A percentile compares a stretch with the other conserved stretches of the same genome.
Evolutionary conservation across 64 coral and sea anemone genomes (phyloP).

Genomic region (Pachyseris speciosa): DNA sequence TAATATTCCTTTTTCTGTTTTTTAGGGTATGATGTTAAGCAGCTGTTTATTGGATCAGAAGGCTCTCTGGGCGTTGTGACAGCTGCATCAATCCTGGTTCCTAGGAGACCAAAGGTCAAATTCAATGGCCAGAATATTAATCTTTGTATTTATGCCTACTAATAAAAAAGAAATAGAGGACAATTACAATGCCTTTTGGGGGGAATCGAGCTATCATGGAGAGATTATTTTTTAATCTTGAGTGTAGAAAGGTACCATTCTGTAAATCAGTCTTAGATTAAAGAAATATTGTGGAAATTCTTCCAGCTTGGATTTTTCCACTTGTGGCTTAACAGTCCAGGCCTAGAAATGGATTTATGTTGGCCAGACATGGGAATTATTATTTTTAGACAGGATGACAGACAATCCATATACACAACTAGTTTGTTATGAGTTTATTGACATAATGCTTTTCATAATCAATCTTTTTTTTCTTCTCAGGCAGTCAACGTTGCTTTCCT

Average conservation of each 20-base stretch:
- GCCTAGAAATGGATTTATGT: too few species aligned
- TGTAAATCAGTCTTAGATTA: too few species aligned
- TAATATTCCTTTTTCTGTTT: conserved; percentile 1
- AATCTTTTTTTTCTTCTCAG: conserved; percentile 1
- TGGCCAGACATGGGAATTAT: too few species aligned
- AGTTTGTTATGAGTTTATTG: background rate
- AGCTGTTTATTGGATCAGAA: conserved; percentile 97
- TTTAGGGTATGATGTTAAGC: conserved; percentile 89
- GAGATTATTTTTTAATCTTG: too few species aligned
- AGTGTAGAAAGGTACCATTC: too few species aligned
- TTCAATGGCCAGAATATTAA: background rate
- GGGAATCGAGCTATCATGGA: too few species aligned
- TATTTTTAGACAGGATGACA: too few species aligned
- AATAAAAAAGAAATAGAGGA: background rate
- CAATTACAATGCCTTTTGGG: background rate
- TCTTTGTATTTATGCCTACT: background rate
- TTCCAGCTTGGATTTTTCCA: background rate
- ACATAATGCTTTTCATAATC: too few species aligned
- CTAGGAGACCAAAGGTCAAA: conserved; percentile 75
- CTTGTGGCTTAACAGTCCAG: background rate
- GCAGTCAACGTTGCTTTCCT: conserved; percentile 94
- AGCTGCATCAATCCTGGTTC: conserved; percentile 87
- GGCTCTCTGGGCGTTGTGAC: conserved; percentile 91
- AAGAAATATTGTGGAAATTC: too few species aligned
- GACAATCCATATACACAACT: too few species aligned